Conservation (phyloP, 2,888 invertebrate species). For the Lingula anatina region DNA sequence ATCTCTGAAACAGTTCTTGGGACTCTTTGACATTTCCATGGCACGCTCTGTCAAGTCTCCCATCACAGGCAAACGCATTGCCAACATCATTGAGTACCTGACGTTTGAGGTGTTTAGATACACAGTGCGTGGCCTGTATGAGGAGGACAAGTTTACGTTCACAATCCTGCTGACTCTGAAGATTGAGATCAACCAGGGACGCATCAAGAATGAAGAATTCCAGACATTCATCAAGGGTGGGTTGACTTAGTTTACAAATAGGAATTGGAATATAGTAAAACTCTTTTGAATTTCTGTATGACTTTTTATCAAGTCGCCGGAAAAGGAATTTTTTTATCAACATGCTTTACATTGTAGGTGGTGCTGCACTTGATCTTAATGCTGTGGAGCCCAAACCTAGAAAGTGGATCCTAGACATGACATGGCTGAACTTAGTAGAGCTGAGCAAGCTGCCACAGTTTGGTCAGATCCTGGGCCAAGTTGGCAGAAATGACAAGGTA, state of each 20-base stretch:
- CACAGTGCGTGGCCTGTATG: slow-evolving; percentile 86
- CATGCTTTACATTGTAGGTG: slow-evolving; percentile 36
- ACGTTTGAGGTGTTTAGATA: slow-evolving; percentile 91
- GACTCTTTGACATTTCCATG: slow-evolving; percentile 88
- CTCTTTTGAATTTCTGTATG: too few relatives aligned
- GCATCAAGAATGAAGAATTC: slow-evolving; percentile 85
- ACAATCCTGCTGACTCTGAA: slow-evolving; percentile 93
- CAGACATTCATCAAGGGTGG: slow-evolving; percentile 79
- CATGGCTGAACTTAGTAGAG: slow-evolving; percentile 81
- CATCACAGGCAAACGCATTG: slow-evolving; percentile 72
- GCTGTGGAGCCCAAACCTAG: slow-evolving; percentile 53
- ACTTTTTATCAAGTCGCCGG: too few relatives aligned
- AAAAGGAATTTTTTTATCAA: neutral
- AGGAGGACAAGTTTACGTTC: slow-evolving; percentile 86
- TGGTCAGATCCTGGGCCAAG: slow-evolving; percentile 73
- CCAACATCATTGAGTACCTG: slow-evolving; percentile 80
- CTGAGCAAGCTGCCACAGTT: slow-evolving; percentile 70
- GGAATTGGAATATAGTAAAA: too few relatives aligned
- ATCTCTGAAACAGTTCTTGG: slow-evolving; percentile 87
- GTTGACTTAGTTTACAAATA: too few relatives aligned
- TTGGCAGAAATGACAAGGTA: slow-evolving; percentile 68
- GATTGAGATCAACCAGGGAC: slow-evolving; percentile 78
- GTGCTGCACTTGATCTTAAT: slow-evolving; percentile 52
- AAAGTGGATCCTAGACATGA: slow-evolving; percentile 71
- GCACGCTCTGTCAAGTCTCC: slow-evolving; percentile 76